A percentile compares a stretch with the other conserved stretches of the same genome.
These are phyloP conservation scores for Calliopum simillimum DNA, from an alignment of 2,888 invertebrate species.

Conservation along the genomic window DNA sequence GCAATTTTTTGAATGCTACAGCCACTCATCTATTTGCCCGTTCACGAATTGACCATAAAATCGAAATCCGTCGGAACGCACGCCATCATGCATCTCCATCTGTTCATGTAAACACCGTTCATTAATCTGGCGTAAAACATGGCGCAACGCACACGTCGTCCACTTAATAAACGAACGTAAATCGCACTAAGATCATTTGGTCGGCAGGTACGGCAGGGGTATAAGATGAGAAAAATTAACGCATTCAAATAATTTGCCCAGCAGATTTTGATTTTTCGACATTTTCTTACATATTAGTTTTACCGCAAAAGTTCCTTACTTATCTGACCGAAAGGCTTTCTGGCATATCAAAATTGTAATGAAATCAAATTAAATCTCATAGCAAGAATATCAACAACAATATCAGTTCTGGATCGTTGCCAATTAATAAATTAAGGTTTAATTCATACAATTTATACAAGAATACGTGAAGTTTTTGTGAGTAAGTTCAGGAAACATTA, in stretches of 20 bases:
- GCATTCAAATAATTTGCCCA: conserved; percentile 23
- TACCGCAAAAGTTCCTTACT: background rate
- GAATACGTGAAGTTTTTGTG: too few relatives aligned
- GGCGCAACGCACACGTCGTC: conserved; percentile 24
- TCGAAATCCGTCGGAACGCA: background rate
- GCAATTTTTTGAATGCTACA: background rate
- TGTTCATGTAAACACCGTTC: conserved; percentile 24
- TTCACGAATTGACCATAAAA: background rate
- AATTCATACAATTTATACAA: background rate
- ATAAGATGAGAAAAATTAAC: background rate
- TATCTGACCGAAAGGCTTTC: background rate
- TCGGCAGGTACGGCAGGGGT: background rate
- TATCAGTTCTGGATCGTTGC: conserved; percentile 13
- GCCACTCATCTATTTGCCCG: too few relatives aligned
- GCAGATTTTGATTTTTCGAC: conserved; percentile 9
- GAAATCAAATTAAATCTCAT: background rate
- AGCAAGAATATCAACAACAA: background rate
- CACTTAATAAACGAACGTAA: conserved; percentile 33
- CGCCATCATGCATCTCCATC: conserved; percentile 12
- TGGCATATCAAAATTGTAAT: background rate
- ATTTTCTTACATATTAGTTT: background rate
- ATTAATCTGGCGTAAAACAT: conserved; percentile 26
- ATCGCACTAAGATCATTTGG: background rate
- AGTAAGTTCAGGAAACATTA: too few relatives aligned
- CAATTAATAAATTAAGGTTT: conserved; percentile 11